Evolutionary conservation across 92 coral and sea anemone species (phyloP).

Genomic region (Parazoanthus darwini): DNA sequence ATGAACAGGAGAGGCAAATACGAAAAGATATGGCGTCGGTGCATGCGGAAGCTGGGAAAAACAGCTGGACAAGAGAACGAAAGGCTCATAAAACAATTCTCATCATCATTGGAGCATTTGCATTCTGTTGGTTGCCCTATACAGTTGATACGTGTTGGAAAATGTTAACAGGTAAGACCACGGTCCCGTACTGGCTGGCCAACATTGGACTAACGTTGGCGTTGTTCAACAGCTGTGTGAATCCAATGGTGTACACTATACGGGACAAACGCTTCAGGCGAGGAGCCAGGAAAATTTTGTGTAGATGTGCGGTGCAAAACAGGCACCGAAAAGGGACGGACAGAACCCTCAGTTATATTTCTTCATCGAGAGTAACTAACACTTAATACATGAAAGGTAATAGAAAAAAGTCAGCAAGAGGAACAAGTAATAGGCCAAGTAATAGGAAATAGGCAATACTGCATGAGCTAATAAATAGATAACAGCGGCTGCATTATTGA

Average conservation of each 20-base stretch:
- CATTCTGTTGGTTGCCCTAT: conserved; percentile 57
- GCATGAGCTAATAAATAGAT: not conserved
- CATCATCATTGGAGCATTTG: conserved; percentile 51
- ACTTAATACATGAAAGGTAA: not conserved
- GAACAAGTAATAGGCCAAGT: not conserved
- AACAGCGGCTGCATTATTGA: too few relatives aligned
- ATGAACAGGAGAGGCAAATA: conserved; percentile 55
- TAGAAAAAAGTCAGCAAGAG: too few relatives aligned
- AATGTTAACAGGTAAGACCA: conserved; percentile 38
- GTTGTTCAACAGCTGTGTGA: conserved; percentile 53
- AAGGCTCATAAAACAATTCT: conserved; percentile 56
- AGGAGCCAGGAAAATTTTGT: conserved; percentile 41
- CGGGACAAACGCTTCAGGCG: conserved; percentile 59
- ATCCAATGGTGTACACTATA: conserved; percentile 55
- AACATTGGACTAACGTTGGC: conserved; percentile 63
- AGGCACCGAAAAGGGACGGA: not conserved
- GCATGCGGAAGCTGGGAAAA: conserved; percentile 23
- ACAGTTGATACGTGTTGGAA: conserved; percentile 58
- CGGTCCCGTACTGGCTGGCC: conserved; percentile 56
- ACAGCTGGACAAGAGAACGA: conserved; percentile 33
- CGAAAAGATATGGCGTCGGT: conserved; percentile 40
- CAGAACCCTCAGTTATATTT: not conserved
- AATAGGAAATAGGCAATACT: not conserved
- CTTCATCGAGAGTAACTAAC: not conserved
- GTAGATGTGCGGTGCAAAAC: not conserved